These are phyloP conservation scores for Ommatoiulus sabulosus DNA, from an alignment of 2,888 invertebrate species.

Conservation along the genomic window DNA sequence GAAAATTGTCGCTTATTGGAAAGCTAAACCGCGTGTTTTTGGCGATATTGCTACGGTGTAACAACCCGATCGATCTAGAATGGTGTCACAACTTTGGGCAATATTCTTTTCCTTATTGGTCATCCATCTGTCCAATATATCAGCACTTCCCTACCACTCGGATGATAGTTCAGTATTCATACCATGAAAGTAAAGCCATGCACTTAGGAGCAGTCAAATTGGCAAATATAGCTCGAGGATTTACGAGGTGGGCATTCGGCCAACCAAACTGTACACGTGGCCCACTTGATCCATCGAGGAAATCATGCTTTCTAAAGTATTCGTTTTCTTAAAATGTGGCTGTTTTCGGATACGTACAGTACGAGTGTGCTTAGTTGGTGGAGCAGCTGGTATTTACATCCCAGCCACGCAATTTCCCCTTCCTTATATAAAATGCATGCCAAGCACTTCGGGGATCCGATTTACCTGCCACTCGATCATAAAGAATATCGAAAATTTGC, in stretches of 20 bases:
- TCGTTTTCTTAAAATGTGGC: not conserved
- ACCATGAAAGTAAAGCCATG: not conserved
- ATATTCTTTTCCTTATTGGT: too few relatives aligned
- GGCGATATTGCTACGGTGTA: too few relatives aligned
- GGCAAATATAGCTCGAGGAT: not conserved
- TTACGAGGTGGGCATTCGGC: not conserved
- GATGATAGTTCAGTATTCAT: not conserved
- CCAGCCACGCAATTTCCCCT: not conserved
- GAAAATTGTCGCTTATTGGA: too few relatives aligned
- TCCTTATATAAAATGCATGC: not conserved
- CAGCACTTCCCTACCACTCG: too few relatives aligned
- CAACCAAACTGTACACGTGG: not conserved
- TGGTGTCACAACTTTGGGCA: too few relatives aligned
- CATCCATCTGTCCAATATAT: too few relatives aligned
- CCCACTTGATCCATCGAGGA: not conserved
- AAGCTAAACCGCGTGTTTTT: too few relatives aligned
- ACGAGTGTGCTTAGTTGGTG: not conserved
- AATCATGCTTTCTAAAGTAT: not conserved
- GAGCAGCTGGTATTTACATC: not conserved
- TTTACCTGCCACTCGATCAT: conserved; percentile 26
- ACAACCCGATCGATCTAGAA: too few relatives aligned
- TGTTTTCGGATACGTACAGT: not conserved
- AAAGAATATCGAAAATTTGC: conserved; percentile 17
- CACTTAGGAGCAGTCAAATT: not conserved
- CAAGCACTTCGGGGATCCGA: not conserved